Evolutionary conservation across 2,797 vertebrate species (phyloP).

Genomic region (Lepus oiostolus): DNA sequence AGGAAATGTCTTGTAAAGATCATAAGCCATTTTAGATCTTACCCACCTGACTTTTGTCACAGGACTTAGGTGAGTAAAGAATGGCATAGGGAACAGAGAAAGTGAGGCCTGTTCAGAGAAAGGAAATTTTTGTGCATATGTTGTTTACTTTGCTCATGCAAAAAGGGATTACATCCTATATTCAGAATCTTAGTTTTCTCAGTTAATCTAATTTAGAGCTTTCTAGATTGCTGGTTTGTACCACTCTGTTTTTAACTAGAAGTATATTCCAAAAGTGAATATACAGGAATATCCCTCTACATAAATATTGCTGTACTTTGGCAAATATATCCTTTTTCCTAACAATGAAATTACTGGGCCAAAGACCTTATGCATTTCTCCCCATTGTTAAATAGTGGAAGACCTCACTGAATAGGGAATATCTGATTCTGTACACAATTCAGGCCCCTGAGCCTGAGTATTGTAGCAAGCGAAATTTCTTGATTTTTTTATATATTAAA

Average conservation of each 20-base stretch:
- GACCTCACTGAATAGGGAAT: background rate
- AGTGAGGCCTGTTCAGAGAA: background rate
- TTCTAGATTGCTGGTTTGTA: background rate
- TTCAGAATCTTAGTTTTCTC: conserved; percentile 21
- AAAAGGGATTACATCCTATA: background rate
- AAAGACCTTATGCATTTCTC: background rate
- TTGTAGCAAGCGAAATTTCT: background rate
- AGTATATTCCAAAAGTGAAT: background rate
- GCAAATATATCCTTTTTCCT: background rate
- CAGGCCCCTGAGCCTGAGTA: background rate
- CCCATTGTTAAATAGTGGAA: background rate
- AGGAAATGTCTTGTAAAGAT: conserved; percentile 13
- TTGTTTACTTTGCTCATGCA: conserved; percentile 8
- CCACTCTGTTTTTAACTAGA: background rate
- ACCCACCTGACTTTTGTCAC: background rate
- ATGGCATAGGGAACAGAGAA: background rate
- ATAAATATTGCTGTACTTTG: background rate
- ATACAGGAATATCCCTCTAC: background rate
- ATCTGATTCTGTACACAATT: conserved; percentile 19
- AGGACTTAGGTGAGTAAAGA: background rate
- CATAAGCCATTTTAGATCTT: background rate
- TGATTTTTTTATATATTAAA: conserved; percentile 7
- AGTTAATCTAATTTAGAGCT: background rate
- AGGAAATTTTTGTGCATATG: background rate
- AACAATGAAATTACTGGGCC: background rate